Conservation (phyloP, 2,797 vertebrate genomes). For the Anomalospiza imberbis region DNA sequence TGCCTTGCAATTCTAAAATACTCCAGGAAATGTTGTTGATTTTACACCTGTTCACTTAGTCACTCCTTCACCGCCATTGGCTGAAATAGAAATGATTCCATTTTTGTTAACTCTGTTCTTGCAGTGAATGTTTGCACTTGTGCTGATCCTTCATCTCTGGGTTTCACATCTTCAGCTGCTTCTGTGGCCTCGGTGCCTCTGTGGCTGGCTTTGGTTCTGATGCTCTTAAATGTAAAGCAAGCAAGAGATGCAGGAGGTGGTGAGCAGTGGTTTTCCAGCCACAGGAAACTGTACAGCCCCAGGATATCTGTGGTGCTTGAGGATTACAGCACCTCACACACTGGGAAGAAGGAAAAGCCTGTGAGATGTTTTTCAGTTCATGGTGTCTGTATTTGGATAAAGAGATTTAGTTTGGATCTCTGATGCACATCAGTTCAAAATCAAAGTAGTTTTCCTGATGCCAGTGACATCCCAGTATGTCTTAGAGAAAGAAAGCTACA, state of each 20-base stretch:
- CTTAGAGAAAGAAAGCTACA: neutral
- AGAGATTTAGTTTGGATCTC: neutral
- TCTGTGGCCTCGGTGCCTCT: neutral
- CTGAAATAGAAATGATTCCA: neutral
- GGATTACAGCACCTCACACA: neutral
- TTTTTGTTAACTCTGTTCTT: neutral
- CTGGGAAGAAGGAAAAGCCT: neutral
- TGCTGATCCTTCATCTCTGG: neutral
- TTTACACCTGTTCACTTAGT: neutral
- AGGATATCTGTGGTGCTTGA: neutral
- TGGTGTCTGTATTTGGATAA: neutral
- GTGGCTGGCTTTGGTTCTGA: neutral
- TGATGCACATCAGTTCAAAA: neutral
- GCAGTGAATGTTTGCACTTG: neutral
- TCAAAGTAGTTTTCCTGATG: neutral
- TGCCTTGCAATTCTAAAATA: neutral
- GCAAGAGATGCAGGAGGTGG: neutral
- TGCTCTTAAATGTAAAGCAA: neutral
- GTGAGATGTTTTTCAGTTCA: neutral
- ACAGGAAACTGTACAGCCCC: neutral
- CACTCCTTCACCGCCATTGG: neutral
- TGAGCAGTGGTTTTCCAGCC: rapidly evolving
- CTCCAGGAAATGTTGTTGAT: neutral
- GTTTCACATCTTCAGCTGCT: neutral
- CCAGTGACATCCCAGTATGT: neutral